These are phyloP conservation scores for Cetoscarus ocellatus DNA, from an alignment of 2,797 vertebrate genomes.

Conservation along the genomic window DNA sequence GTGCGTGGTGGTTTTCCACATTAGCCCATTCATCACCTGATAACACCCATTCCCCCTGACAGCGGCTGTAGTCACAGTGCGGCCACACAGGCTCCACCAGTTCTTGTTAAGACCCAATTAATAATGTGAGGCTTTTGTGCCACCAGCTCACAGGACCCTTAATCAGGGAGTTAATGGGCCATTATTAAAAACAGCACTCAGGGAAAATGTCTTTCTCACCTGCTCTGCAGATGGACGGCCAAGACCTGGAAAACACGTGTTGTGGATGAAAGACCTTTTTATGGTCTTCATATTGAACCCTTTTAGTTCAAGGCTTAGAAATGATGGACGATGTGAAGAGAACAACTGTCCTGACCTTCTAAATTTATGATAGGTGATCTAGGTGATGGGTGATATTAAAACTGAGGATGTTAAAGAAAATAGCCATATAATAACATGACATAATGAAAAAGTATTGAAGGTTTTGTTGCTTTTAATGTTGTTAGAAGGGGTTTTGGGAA, in stretches of 20 bases:
- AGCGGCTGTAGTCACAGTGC: conserved; percentile 56
- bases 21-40: conserved; percentile 74
- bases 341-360: not conserved
- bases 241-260: conserved; percentile 26
- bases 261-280: conserved; percentile 42
- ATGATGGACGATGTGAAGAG: not conserved
- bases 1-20: conserved; percentile 25
- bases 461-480: no score
- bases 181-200: conserved; percentile 69
- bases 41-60: conserved; percentile 70
- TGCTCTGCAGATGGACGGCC: conserved; percentile 53
- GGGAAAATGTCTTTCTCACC: conserved; percentile 63
- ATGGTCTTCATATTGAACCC: conserved; percentile 1
- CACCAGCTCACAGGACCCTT: conserved; percentile 66
- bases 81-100: conserved; percentile 48
- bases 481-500: no score
- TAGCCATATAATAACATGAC: not conserved
- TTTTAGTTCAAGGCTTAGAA: conserved; percentile 28
- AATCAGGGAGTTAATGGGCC: conserved; percentile 79
- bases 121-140: conserved; percentile 63
- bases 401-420: not conserved
- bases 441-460: no score
- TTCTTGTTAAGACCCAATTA: conserved; percentile 76
- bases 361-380: not conserved
- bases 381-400: not conserved